Base-by-base conservation (phyloP, 2,888 invertebrate genomes). In the Ischnura elegans region DNA sequence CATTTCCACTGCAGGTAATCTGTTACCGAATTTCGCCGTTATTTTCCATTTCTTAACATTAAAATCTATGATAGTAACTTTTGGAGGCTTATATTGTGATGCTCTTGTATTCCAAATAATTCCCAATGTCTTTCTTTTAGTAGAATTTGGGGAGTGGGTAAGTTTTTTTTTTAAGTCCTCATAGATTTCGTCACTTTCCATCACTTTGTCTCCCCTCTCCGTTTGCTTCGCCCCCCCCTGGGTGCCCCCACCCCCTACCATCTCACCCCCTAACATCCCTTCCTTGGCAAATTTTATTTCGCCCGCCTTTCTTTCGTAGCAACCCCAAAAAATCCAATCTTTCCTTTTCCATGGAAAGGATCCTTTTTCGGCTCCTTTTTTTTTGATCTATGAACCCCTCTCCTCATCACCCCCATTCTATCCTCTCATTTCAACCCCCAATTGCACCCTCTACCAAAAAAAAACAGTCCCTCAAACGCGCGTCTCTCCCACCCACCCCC, bases 261-360 rank as follows among this genome's bases (percentile, higher is more conserved):
- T 87, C 87, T 61, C 47, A 47, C 47, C 47, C 47, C 13, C 13
- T 25, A 19, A 29, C 55, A 13, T 25, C 51, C 21, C 47, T 43
- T 55, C n/a, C n/a, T 61, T 61, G n/a, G 36, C 42, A 90, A 90
- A 66, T 90, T 90, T 90, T 90, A 90, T 90, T 90, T 90, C 61
- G 21, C 10, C 43, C 61, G 43, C 25, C 29, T 43, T 21, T 13
- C 43, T 43, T 42, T n/a, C 25, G 43, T 36, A 36, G 2, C 90
- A 61, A 21, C 36, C 87, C 87, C 51, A 66, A 90, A 90, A 61
- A 61, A 43, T 90, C 61, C 90, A 45, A 90, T 61, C 61, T 61
- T 43, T 66, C 90, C 61, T 61, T 43, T 36, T 61, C 61, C 61
- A 42, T 90, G 61, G 51, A 87, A 87, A 87, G 55, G 87, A 87